Evolutionary conservation across 2,888 invertebrate genomes (phyloP).

Genomic region (Amphimallon solstitiale): DNA sequence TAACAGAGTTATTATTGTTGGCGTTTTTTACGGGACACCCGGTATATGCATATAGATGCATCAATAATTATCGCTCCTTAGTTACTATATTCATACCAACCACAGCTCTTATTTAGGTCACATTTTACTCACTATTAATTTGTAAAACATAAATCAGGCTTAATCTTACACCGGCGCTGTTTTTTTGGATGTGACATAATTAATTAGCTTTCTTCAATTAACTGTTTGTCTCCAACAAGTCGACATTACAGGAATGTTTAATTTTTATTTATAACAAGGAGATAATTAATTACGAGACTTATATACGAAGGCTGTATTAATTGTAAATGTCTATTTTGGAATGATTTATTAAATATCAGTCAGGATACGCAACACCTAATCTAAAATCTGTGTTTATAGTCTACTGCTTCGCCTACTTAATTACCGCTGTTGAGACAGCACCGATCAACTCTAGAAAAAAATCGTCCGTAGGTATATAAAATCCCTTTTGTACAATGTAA

Average conservation of each 20-base stretch:
- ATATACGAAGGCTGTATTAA: not conserved
- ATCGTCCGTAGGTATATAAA: not conserved
- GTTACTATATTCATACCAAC: no score
- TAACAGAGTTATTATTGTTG: no score
- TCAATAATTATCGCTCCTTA: no score
- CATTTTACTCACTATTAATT: not conserved
- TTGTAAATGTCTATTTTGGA: constrained; percentile 6
- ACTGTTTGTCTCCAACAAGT: not conserved
- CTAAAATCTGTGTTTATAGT: not conserved
- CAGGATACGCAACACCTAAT: constrained; percentile 1
- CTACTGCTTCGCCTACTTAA: not conserved
- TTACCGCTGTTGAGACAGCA: not conserved
- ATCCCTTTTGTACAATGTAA: not conserved
- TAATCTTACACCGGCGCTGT: not conserved
- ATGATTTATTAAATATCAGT: constrained; percentile 4
- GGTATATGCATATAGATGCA: no score
- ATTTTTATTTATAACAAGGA: not conserved
- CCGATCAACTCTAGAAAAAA: not conserved
- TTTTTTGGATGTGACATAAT: not conserved
- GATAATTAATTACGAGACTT: constrained; percentile 5
- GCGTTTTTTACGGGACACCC: no score
- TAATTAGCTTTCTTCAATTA: constrained; percentile 5
- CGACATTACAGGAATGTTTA: not conserved
- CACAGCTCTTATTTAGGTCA: no score
- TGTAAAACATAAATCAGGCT: not conserved